Base-by-base conservation (phyloP, 2,888 invertebrate species). In the Dichetophora obliterata region DNA sequence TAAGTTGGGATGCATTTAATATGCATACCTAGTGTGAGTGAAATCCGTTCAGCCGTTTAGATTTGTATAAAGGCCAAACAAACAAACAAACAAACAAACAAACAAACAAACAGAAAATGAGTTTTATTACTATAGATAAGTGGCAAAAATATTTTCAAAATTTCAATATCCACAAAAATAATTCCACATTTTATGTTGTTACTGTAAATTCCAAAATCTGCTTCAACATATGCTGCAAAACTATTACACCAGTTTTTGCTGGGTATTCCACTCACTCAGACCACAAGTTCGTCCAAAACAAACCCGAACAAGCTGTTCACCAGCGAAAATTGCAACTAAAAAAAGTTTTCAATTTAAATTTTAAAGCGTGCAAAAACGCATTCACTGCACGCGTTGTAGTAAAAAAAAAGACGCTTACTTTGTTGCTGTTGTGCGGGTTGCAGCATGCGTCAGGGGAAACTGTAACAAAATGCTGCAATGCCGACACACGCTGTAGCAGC, bases 311-410 rank as follows among this genome's bases (percentile, higher is more conserved):
- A 59, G 14, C 22, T 59, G 59, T 59, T 43, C 14, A 14, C 43
- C 43, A 11, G 11, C 57, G 8, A 22, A 24, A 19, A 48, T 9
- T 57, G 54, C 71, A 71, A 57, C 71, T 19, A 50, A 68, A 68
- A n/a, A 43, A 43, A 68, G 5, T 57, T 54, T 57, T 22, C 71
- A 57, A 71, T 71, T 71, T 34, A 37, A 57, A 71, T 57, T 71
- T 71, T 34, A 59, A 34, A 52, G 71, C 57, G 71, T 71, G 57
- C 37, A 27, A 14, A 54, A 71, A 57, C 59, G 54, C 57, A 54
- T 68, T 68, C 34, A 16, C 68, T 22, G 37, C 57, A 37, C 71
- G 71, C 54, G 37, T 37, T 52, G 3, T 27, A 50, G 9, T 11
- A 16, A 52, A 31, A 54, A 24, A 57, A 31, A 37, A 16, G 11